These are phyloP conservation scores for Sparus aurata DNA, from an alignment of 2,797 vertebrate species.

Conservation along the genomic window DNA sequence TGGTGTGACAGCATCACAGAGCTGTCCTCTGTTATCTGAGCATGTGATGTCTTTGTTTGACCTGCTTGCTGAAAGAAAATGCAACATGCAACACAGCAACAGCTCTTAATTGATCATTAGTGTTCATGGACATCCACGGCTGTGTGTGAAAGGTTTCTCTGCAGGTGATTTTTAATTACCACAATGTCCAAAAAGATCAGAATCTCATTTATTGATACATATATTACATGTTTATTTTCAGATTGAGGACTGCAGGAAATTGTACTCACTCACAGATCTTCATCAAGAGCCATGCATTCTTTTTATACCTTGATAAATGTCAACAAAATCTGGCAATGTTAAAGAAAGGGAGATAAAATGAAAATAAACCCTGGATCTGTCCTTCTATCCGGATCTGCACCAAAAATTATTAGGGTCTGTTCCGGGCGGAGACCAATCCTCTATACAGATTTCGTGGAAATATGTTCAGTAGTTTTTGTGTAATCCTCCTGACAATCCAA, in stretches of 20 bases:
- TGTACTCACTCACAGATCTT: too few relatives aligned
- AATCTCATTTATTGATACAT: not conserved
- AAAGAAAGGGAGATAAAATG: too few relatives aligned
- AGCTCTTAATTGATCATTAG: not conserved
- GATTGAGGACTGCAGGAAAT: too few relatives aligned
- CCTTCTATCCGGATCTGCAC: not conserved
- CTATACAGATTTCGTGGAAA: too few relatives aligned
- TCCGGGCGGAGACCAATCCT: too few relatives aligned
- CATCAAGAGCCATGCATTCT: too few relatives aligned
- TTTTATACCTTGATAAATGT: too few relatives aligned
- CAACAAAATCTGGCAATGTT: not conserved
- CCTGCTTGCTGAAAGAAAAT: not conserved
- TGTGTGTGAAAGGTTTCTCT: not conserved
- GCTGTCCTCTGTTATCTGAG: constrained; percentile 14
- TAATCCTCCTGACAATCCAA: too few relatives aligned
- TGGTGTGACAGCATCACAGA: constrained; percentile 3
- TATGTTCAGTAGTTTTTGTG: too few relatives aligned
- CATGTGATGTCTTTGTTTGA: constrained; percentile 19
- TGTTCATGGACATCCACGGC: not conserved
- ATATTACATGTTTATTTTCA: not conserved
- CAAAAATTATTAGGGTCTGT: too few relatives aligned
- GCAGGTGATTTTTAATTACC: not conserved
- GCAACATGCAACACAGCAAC: not conserved
- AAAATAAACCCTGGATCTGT: too few relatives aligned
- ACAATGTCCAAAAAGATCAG: not conserved